Conservation (phyloP, 1,140 invertebrate genomes). For the Caenorhabditis remanei region DNA sequence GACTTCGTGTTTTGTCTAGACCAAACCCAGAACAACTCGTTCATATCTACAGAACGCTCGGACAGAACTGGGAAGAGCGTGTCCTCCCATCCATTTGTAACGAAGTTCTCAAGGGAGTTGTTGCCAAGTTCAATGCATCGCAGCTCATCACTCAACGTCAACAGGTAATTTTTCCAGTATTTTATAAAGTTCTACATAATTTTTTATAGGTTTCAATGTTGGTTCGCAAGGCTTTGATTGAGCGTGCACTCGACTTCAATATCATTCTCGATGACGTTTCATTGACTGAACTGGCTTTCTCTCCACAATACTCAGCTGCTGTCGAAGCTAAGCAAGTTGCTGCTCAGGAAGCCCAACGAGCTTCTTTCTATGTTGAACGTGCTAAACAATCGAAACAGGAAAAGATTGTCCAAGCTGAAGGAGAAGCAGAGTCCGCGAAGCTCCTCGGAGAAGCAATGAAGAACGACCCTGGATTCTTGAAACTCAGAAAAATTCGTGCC, state of each 20-base stretch:
- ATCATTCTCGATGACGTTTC: conserved; percentile 99
- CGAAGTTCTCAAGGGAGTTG: conserved; percentile 98
- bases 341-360: conserved; percentile 94
- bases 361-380: conserved; percentile 96
- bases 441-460: conserved; percentile 93
- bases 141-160: conserved; percentile 98
- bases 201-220: conserved; percentile 85
- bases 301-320: conserved; percentile 98
- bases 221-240: conserved; percentile 92
- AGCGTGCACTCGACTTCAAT: conserved; percentile 97
- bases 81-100: conserved; percentile 96
- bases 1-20: conserved; percentile 91
- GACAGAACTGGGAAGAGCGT: conserved; percentile 82
- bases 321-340: conserved; percentile 97
- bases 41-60: conserved; percentile 84
- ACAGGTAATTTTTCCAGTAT: conserved; percentile 72
- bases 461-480: conserved; percentile 95
- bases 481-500: conserved; percentile 95
- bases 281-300: conserved; percentile 97
- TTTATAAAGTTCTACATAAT: too few species aligned
- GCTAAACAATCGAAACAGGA: conserved; percentile 98
- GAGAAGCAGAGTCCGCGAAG: conserved; percentile 95
- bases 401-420: conserved; percentile 99
- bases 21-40: conserved; percentile 88
- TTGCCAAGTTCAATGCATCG: conserved; percentile 99